Percentiles rank a stretch among this genome's conserved stretches.
Conservation (phyloP, 1,140 invertebrate genomes). For the Galleria mellonella region DNA sequence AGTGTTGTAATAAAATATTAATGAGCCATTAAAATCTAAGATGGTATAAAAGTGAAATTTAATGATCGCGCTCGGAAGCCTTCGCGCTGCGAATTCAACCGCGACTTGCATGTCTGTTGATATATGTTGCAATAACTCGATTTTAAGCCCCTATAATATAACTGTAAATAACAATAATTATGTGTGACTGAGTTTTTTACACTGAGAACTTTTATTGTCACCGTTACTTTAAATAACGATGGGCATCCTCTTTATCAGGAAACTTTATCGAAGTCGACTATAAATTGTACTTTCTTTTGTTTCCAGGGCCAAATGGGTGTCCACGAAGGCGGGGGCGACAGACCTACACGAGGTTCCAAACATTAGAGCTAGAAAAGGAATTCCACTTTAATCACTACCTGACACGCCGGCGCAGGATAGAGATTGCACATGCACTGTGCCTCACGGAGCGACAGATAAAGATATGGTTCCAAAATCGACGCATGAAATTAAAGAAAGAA, state of each 20-base stretch:
- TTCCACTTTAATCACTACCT: conserved; percentile 99
- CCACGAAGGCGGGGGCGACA: conserved; percentile 94
- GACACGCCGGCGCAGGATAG: conserved; percentile 95
- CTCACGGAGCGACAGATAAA: conserved; percentile 97
- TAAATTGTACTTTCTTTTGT: conserved; percentile 32
- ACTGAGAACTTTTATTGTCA: conserved; percentile 2
- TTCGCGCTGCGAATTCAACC: conserved; percentile 47
- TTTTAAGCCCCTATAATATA: conserved; percentile 22
- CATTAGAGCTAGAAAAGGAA: conserved; percentile 96
- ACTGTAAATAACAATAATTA: conserved; percentile 10
- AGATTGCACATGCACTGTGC: conserved; percentile 96
- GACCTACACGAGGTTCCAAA: conserved; percentile 97
- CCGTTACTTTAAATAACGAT: not conserved
- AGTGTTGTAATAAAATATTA: conserved; percentile 64
- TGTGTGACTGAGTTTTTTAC: not conserved
- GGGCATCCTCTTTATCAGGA: not conserved
- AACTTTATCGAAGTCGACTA: not conserved
- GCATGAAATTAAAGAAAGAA: conserved; percentile 99
- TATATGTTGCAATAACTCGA: conserved; percentile 55
- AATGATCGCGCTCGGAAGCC: conserved; percentile 39
- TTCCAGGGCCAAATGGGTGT: conserved; percentile 96
- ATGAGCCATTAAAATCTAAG: conserved; percentile 69
- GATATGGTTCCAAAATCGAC: conserved; percentile 97
- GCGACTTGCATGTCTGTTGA: conserved; percentile 28
- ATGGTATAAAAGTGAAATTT: conserved; percentile 69